Evolutionary conservation across 2,888 invertebrate genomes (phyloP).

Genomic region (Aphodius sticticus): DNA sequence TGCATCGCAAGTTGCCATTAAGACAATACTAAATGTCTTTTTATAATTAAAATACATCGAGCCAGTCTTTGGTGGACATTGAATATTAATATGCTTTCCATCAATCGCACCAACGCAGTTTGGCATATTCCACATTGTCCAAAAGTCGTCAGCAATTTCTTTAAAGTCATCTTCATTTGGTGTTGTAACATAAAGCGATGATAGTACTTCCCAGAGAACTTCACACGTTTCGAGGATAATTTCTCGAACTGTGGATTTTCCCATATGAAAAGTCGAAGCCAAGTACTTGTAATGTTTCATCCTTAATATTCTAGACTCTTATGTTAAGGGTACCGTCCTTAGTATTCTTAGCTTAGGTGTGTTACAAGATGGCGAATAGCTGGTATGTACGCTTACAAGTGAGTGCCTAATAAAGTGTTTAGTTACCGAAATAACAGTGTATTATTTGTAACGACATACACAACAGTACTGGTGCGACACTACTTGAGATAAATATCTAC

Average conservation of each 20-base stretch:
- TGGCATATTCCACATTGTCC: slow-evolving; percentile 38
- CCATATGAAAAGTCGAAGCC: slow-evolving; percentile 30
- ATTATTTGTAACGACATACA: no score
- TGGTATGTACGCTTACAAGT: no score
- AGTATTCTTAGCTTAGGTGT: no score
- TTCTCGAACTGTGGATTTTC: slow-evolving; percentile 23
- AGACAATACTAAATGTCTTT: slow-evolving; percentile 25
- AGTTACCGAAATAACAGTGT: no score
- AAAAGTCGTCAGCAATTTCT: slow-evolving; percentile 22
- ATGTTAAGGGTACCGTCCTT: no score
- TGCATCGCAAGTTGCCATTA: slow-evolving; percentile 27
- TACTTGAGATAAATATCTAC: background rate
- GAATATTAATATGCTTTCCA: slow-evolving; percentile 29
- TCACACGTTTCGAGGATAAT: slow-evolving; percentile 26
- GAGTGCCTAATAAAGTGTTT: no score
- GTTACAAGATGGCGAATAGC: no score
- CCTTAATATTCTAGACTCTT: no score
- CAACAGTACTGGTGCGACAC: no score
- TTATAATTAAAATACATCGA: slow-evolving; percentile 25
- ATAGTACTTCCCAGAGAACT: slow-evolving; percentile 25
- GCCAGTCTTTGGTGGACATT: slow-evolving; percentile 26
- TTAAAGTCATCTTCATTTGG: slow-evolving; percentile 20
- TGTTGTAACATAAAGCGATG: slow-evolving; percentile 13
- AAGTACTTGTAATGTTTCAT: no score
- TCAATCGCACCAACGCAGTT: slow-evolving; percentile 40